phyloP scores from a whole-genome alignment of 2,888 invertebrate species.

The Nomada fabriciana region DNA sequence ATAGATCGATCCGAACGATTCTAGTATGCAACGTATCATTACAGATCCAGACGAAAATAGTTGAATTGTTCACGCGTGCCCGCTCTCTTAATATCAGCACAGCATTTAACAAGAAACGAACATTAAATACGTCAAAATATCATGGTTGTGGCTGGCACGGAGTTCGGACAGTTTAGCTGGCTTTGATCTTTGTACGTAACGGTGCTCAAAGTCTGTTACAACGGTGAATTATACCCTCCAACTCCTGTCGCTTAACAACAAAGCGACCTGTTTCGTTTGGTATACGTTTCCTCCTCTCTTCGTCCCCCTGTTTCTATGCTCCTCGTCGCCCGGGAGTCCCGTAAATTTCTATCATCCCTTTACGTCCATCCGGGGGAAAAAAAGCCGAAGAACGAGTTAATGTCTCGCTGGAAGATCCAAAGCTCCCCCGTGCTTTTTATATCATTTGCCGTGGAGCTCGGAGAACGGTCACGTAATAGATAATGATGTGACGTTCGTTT shows the following conservation, averaged over 20 bases:
- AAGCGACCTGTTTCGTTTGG: slow-evolving; percentile 70
- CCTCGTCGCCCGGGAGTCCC: slow-evolving; percentile 19
- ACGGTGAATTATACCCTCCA: slow-evolving; percentile 76
- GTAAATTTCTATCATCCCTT: slow-evolving; percentile 36
- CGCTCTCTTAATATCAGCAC: slow-evolving; percentile 62
- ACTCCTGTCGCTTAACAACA: slow-evolving; percentile 78
- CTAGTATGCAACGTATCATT: slow-evolving; percentile 23
- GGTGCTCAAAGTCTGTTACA: slow-evolving; percentile 77
- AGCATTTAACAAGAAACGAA: slow-evolving; percentile 49
- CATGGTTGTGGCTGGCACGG: slow-evolving; percentile 67
- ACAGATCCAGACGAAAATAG: not conserved
- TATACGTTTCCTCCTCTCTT: slow-evolving; percentile 42
- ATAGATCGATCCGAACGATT: slow-evolving; percentile 10
- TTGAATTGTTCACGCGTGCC: not conserved
- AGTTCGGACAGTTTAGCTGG: slow-evolving; percentile 64
- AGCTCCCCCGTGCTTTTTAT: slow-evolving; percentile 43
- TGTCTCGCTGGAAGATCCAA: slow-evolving; percentile 37
- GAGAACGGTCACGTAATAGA: not conserved
- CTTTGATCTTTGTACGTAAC: slow-evolving; percentile 80
- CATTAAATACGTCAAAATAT: slow-evolving; percentile 68
- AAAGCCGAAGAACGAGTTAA: slow-evolving; percentile 59
- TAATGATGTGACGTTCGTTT: slow-evolving; percentile 39
- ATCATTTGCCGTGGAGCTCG: slow-evolving; percentile 25
- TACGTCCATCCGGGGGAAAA: slow-evolving; percentile 21
- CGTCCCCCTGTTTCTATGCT: slow-evolving; percentile 13